These are phyloP conservation scores for Lontra canadensis DNA, from an alignment of 2,113 vertebrate genomes.

Conservation along the genomic window DNA sequence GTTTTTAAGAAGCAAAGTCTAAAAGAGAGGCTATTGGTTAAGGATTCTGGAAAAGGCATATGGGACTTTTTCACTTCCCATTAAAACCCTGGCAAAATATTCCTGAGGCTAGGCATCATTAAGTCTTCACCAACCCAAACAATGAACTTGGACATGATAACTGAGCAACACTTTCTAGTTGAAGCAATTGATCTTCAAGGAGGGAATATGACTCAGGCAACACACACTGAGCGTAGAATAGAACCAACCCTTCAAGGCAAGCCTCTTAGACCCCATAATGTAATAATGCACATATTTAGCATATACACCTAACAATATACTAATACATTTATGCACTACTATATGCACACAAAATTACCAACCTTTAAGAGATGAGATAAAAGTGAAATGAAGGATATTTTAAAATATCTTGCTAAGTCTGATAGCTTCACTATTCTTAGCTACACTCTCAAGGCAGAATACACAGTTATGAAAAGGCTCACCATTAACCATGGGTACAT, in stretches of 20 bases:
- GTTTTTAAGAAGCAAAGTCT: neutral
- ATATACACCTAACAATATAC: neutral
- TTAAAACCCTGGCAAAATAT: constrained; percentile 58
- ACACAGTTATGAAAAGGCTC: neutral
- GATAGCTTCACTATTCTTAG: neutral
- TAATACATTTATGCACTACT: neutral
- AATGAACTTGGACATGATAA: constrained; percentile 53
- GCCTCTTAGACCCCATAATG: neutral
- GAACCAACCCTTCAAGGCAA: neutral
- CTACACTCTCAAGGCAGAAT: neutral
- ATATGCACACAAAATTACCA: neutral
- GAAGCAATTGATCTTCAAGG: neutral
- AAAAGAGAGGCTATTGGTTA: neutral
- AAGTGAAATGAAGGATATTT: neutral
- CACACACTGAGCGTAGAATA: neutral
- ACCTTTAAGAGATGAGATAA: neutral
- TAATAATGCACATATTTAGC: neutral
- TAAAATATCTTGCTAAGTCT: neutral
- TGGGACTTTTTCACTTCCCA: constrained; percentile 27
- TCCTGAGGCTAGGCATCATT: constrained; percentile 30
- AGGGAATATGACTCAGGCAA: neutral
- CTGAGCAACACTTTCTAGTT: constrained; percentile 23
- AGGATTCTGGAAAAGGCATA: constrained; percentile 15
- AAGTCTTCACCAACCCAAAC: constrained; percentile 49
- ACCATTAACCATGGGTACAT: neutral